phyloP scores from a whole-genome alignment of 1,140 invertebrate genomes.

The Bombus breviceps region DNA sequence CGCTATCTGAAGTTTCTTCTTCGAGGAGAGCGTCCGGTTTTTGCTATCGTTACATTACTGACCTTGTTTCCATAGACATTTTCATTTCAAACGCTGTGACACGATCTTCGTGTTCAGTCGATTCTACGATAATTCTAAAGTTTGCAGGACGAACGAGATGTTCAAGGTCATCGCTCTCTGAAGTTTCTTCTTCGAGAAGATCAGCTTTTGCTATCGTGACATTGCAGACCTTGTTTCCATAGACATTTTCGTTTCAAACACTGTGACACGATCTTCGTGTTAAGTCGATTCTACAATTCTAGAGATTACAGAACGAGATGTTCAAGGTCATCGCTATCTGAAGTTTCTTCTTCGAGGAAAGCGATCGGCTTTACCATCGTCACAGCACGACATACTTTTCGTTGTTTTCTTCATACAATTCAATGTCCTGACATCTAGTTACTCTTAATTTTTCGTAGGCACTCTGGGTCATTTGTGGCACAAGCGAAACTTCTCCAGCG shows the following conservation, averaged over 20 bases:
- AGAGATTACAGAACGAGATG: accelerated
- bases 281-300: background rate
- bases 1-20: no score
- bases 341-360: background rate
- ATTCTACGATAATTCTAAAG: background rate
- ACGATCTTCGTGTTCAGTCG: background rate
- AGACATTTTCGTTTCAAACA: background rate
- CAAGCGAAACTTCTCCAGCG: no score
- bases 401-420: no score
- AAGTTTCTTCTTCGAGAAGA: no score
- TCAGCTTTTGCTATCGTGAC: no score
- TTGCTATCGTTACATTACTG: accelerated
- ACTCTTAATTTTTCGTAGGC: no score
- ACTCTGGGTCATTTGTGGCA: no score
- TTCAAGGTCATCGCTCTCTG: background rate
- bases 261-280: background rate
- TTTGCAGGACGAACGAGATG: no score
- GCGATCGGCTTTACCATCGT: no score
- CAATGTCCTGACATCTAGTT: no score
- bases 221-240: background rate
- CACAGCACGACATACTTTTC: no score
- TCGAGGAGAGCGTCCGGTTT: accelerated
- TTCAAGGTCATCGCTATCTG: background rate
- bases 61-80: background rate
- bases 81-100: background rate